These are phyloP conservation scores for Patagioenas fasciata DNA, from an alignment of 2,113 vertebrate genomes.

Conservation along the genomic window DNA sequence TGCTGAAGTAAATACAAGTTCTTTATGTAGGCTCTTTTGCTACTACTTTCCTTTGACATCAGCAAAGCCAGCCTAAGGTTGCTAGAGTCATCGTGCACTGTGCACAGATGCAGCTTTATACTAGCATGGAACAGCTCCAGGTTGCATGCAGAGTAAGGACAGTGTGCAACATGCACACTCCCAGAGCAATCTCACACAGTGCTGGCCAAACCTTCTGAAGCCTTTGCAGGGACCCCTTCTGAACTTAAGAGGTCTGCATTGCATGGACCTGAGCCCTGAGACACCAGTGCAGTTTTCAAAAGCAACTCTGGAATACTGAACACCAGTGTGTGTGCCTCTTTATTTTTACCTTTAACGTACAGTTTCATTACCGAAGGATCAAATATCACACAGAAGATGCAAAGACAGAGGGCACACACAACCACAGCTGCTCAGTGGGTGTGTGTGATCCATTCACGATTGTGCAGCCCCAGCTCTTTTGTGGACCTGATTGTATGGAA, in stretches of 20 bases:
- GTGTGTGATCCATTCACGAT: rapidly evolving
- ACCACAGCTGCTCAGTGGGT: rapidly evolving
- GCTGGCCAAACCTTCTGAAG: neutral
- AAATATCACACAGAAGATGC: rapidly evolving
- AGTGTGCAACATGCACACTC: rapidly evolving
- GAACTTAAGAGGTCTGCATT: rapidly evolving
- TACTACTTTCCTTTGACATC: neutral
- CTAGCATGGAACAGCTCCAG: neutral
- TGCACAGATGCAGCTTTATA: neutral
- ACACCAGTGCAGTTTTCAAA: rapidly evolving
- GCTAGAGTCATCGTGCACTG: neutral
- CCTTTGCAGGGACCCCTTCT: neutral
- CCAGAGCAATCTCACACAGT: neutral
- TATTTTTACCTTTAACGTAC: rapidly evolving
- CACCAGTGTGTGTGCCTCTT: neutral
- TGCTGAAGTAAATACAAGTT: neutral
- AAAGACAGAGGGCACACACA: rapidly evolving
- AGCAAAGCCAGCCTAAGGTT: neutral
- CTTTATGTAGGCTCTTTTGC: neutral
- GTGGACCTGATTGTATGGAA: rapidly evolving
- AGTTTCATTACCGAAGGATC: rapidly evolving
- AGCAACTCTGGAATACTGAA: neutral
- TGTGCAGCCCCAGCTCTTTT: neutral
- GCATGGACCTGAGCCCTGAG: rapidly evolving
- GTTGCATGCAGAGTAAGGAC: neutral